Percentiles rank a stretch among this genome's conserved stretches.
These are phyloP conservation scores for Hippocampus zosterae DNA, from an alignment of 2,113 vertebrate species.

Conservation along the genomic window DNA sequence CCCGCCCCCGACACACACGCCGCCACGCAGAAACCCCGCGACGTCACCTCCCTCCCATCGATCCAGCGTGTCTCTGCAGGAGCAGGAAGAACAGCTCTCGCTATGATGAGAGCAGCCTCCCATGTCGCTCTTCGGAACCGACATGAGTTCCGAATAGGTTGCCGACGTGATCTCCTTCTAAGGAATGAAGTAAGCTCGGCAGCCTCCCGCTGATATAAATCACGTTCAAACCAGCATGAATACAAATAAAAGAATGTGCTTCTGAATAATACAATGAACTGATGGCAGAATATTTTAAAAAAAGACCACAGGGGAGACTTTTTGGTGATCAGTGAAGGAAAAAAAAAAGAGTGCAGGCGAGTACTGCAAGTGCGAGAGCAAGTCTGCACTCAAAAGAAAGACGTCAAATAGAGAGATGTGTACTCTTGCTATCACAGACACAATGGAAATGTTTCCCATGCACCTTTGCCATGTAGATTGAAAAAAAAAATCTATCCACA, in stretches of 20 bases:
- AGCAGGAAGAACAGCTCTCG: conserved; percentile 55
- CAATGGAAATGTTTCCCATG: background rate
- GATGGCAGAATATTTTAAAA: background rate
- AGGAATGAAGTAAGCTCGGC: background rate
- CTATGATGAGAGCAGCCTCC: conserved; percentile 56
- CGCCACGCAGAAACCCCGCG: background rate
- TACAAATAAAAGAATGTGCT: background rate
- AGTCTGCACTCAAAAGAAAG: background rate
- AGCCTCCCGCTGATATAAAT: background rate
- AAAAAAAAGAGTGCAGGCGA: background rate
- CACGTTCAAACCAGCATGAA: background rate
- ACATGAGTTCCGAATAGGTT: conserved; percentile 13
- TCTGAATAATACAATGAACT: too few species aligned
- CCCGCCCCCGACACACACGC: background rate
- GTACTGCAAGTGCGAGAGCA: too few species aligned
- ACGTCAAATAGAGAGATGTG: background rate
- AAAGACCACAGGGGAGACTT: background rate
- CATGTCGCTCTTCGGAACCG: conserved; percentile 8
- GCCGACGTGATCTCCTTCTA: background rate
- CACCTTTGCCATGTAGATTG: too few species aligned
- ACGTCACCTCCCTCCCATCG: conserved; percentile 40
- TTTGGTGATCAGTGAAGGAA: background rate
- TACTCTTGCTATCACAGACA: background rate
- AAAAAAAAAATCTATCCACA: too few species aligned
- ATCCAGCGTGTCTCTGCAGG: conserved; percentile 58